A percentile compares a stretch with the other conserved stretches of the same genome.
These are phyloP conservation scores for Trochalopteron elliotii DNA, from an alignment of 2,113 vertebrate species.

Conservation along the genomic window DNA sequence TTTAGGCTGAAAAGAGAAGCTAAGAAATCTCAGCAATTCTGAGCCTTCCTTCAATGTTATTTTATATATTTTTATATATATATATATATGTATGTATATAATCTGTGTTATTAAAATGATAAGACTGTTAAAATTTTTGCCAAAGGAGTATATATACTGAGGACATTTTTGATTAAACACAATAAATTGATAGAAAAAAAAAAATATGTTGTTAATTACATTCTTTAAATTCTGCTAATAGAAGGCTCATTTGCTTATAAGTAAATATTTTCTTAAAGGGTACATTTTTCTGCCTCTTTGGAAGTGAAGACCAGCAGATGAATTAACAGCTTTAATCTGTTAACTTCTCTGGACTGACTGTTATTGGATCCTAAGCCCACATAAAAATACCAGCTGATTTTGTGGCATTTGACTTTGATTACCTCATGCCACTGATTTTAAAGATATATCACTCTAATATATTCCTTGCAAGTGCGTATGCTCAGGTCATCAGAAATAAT, in stretches of 20 bases:
- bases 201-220: not conserved
- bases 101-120: slow-evolving; percentile 25
- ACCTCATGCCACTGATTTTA: not conserved
- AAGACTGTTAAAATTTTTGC: not conserved
- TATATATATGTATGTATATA: not conserved
- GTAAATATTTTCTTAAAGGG: slow-evolving; percentile 7
- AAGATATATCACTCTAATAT: not conserved
- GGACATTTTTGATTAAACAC: not conserved
- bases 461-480: not conserved
- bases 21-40: not conserved
- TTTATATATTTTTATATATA: not conserved
- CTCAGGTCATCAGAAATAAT: not conserved
- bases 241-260: not conserved
- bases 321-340: not conserved
- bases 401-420: not conserved
- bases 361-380: not conserved
- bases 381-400: not conserved
- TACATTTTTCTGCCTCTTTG: not conserved
- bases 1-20: not conserved
- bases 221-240: slow-evolving; percentile 29
- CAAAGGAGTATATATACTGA: not conserved
- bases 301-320: slow-evolving; percentile 11
- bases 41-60: not conserved
- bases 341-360: not conserved
- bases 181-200: not conserved